Percentiles rank a stretch among this genome's conserved stretches.
Conservation (phyloP, 2,888 invertebrate species). For the Eristalinus aeneus region DNA sequence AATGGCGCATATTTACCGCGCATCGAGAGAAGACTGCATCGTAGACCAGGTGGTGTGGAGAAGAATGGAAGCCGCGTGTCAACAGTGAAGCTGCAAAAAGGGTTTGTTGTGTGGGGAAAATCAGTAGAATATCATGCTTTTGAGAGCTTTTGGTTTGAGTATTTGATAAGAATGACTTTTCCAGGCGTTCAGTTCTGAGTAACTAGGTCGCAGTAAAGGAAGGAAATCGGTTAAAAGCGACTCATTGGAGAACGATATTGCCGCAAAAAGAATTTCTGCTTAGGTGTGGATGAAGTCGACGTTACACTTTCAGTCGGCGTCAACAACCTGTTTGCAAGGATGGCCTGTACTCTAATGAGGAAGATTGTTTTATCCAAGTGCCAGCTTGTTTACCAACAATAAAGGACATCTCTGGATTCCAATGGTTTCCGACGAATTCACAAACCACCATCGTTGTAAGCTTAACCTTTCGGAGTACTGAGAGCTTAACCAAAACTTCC, state of each 20-base stretch:
- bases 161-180: not conserved
- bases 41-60: conserved; percentile 9
- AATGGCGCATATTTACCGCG: conserved; percentile 50
- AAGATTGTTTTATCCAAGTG: too few species aligned
- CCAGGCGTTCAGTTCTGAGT: too few species aligned
- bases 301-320: too few species aligned
- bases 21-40: conserved; percentile 51
- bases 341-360: too few species aligned
- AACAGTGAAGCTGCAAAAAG: not conserved
- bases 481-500: conserved; percentile 3
- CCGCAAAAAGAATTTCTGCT: too few species aligned
- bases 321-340: too few species aligned
- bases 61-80: not conserved
- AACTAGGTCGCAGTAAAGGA: too few species aligned
- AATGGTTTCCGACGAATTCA: not conserved
- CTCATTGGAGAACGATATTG: too few species aligned
- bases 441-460: not conserved
- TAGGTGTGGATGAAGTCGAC: too few species aligned
- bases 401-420: not conserved
- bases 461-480: not conserved
- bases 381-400: too few species aligned
- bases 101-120: conserved; percentile 9
- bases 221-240: too few species aligned
- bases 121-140: not conserved
- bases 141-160: not conserved